Percentiles rank a stretch among this genome's conserved stretches.
Conservation (phyloP, 2,888 invertebrate species). For the Oeneis ivallda region DNA sequence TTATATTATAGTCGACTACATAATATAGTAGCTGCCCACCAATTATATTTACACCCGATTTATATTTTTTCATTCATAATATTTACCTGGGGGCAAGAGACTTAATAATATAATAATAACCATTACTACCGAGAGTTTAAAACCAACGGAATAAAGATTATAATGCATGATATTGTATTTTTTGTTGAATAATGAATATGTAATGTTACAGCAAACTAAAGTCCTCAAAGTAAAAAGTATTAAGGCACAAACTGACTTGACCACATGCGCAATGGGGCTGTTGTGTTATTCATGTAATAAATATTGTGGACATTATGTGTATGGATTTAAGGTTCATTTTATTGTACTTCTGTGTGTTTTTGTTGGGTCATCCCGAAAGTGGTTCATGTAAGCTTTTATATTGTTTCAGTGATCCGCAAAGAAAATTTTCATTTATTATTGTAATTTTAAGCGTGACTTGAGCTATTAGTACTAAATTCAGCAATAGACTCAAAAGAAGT, state of each 20-base stretch:
- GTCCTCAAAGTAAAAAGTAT: constrained; percentile 25
- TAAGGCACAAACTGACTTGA: constrained; percentile 20
- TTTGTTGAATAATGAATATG: constrained; percentile 21
- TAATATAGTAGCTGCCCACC: no score
- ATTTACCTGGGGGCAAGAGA: no score
- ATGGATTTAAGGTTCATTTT: constrained; percentile 25
- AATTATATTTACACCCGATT: no score
- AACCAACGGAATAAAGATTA: background rate
- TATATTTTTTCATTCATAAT: no score
- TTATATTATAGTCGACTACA: no score
- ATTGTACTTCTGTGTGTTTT: constrained; percentile 3
- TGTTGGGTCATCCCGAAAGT: constrained; percentile 27
- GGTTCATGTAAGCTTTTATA: constrained; percentile 31
- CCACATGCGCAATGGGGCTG: constrained; percentile 20
- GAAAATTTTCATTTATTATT: background rate
- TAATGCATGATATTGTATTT: background rate
- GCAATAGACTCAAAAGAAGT: no score
- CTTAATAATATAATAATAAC: no score
- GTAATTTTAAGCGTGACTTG: no score
- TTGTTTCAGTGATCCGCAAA: constrained; percentile 22
- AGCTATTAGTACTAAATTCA: no score
- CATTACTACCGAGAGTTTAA: background rate
- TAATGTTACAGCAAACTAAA: constrained; percentile 6
- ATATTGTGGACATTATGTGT: constrained; percentile 19
- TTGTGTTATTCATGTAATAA: constrained; percentile 22